Evolutionary conservation across 92 coral and sea anemone genomes (phyloP), one percentile per base, ranked within the genome.

Genomic region (Epizoanthus illoricatus): DNA sequence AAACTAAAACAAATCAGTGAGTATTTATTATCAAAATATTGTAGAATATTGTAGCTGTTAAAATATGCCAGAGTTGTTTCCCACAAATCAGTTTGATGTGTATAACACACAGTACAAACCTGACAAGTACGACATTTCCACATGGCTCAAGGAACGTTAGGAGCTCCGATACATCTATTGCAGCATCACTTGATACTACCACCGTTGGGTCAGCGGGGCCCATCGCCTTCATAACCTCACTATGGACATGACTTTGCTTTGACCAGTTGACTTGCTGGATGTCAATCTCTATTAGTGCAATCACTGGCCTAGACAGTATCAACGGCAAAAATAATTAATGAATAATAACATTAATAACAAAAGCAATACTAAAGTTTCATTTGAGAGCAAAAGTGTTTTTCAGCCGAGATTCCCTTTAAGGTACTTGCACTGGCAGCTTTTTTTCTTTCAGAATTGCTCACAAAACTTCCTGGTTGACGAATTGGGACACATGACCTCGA

Each of bases 181-280:
- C 94, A 71, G 83, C 91, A 43, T 87, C 89, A 67, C 91, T 88
- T 40, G 85, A 88, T 33, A 96, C 92, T 24, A 96, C 92, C 68
- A 96, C 78, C 59, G 98, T 96, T 9, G 99, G 99, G 80, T 96
- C 99, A 66, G 99, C 99, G 13, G 99, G 99, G 2, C 99, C 99
- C 99, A 96, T 96, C 0, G 97, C 86, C 78, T 88, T 88, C 98
- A 96, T 96, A 65, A 96, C 99, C 47, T 78, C 80, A 80, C 92
- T 95, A 74, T 96, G 99, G 17, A 96, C 98, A 15, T 71, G 79
- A 24, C 89, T 83, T 85, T 96, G 98, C 52, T 94, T 91, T 42
- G 79, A 80, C 89, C 94, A 84, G 80, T 96, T 94, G 12, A 96
- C 94, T 84, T 91, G 85, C 79, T 96, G 99, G 84, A 96, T 94